A percentile compares a stretch with the other conserved stretches of the same genome.
phyloP scores from a whole-genome alignment of 2,797 vertebrate species.

The Hyperoplus immaculatus region DNA sequence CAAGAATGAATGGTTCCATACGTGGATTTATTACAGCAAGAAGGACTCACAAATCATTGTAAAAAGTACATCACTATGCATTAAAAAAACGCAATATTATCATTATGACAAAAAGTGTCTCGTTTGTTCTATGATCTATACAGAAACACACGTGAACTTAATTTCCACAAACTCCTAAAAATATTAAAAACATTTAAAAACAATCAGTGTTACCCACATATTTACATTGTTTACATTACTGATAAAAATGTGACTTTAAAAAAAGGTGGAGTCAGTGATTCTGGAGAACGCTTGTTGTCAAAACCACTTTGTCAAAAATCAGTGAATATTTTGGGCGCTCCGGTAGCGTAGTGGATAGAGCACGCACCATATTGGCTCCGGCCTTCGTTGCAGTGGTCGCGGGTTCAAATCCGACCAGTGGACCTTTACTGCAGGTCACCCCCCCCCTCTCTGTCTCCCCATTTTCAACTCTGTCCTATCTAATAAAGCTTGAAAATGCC shows the following conservation, averaged over 20 bases:
- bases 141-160: slow-evolving; percentile 2
- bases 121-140: slow-evolving; percentile 2
- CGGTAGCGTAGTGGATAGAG: too few species aligned
- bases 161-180: slow-evolving; percentile 25
- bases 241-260: slow-evolving; percentile 18
- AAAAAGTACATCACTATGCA: slow-evolving; percentile 35
- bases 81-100: slow-evolving; percentile 6
- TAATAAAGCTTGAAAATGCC: too few species aligned
- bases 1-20: slow-evolving; percentile 31
- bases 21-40: slow-evolving; percentile 67
- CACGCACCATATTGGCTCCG: too few species aligned
- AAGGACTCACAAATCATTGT: slow-evolving; percentile 36
- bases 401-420: background rate
- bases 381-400: too few species aligned
- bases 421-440: too few species aligned
- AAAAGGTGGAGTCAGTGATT: background rate
- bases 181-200: slow-evolving; percentile 8
- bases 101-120: slow-evolving; percentile 1
- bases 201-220: slow-evolving; percentile 48
- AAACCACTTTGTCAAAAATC: background rate
- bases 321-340: too few species aligned
- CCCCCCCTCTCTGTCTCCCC: too few species aligned
- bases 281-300: background rate
- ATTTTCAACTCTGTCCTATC: too few species aligned
- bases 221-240: slow-evolving; percentile 54